phyloP scores from a whole-genome alignment of 2,113 vertebrate species.

The Halcyon malimbica region DNA sequence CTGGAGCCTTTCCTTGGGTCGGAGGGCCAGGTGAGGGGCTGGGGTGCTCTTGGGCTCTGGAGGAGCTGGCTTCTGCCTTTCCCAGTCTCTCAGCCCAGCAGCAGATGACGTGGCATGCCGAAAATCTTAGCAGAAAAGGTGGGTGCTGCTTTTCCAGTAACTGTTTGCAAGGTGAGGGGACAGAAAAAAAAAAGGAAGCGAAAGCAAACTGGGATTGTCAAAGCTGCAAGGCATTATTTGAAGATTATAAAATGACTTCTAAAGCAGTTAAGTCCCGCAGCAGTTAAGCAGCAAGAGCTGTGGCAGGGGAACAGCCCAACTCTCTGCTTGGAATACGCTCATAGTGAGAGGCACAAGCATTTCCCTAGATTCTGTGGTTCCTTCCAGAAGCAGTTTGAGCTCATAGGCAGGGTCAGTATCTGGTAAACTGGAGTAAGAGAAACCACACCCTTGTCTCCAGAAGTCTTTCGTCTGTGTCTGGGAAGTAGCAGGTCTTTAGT shows the following conservation, averaged over 20 bases:
- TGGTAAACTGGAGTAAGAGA: neutral
- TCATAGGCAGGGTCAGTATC: neutral
- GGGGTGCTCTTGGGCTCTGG: neutral
- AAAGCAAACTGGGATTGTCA: neutral
- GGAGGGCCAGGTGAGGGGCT: neutral
- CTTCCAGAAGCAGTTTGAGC: neutral
- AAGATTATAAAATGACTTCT: conserved; percentile 1
- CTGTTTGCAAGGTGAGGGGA: neutral
- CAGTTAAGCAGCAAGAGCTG: neutral
- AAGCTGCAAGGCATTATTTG: conserved; percentile 1
- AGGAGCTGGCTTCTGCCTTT: neutral
- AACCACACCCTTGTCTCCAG: neutral
- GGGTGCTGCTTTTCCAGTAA: neutral
- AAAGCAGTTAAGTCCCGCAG: neutral
- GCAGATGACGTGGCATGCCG: neutral
- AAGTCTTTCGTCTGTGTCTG: neutral
- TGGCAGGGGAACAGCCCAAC: neutral
- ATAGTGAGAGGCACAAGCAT: neutral
- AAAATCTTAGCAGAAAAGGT: neutral
- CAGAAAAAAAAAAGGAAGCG: fast-evolving
- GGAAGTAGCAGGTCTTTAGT: neutral
- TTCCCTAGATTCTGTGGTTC: neutral
- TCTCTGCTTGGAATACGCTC: neutral
- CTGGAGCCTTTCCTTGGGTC: neutral
- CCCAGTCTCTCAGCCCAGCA: neutral